Conservation (phyloP, 2,797 vertebrate genomes). For the Trachurus trachurus region DNA sequence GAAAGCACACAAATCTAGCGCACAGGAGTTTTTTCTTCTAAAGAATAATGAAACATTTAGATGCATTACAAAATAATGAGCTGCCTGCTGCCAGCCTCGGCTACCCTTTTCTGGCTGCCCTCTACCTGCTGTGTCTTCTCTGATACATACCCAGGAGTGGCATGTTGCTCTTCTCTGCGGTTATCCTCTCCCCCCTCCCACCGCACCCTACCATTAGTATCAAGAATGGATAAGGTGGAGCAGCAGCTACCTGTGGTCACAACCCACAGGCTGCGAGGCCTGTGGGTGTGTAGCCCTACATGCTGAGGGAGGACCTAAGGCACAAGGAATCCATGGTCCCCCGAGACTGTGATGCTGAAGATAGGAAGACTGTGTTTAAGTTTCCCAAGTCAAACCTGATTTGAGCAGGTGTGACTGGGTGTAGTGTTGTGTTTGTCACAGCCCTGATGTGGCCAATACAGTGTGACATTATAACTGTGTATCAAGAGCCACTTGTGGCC, state of each 20-base stretch:
- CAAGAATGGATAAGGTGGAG: constrained; percentile 2
- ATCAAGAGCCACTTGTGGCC: constrained; percentile 43
- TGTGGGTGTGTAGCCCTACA: neutral
- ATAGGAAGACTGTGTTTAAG: no score
- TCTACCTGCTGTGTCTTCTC: neutral
- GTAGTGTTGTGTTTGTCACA: constrained; percentile 16
- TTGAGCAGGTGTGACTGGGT: neutral
- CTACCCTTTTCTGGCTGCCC: neutral
- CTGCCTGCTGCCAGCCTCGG: neutral
- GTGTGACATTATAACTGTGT: neutral
- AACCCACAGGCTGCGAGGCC: constrained; percentile 6
- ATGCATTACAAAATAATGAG: constrained; percentile 26
- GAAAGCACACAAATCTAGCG: neutral
- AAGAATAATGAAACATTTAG: constrained; percentile 15
- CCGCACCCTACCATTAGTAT: constrained; percentile 29
- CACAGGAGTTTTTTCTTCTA: neutral
- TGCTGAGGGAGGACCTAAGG: constrained; percentile 21
- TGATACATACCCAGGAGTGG: constrained; percentile 12
- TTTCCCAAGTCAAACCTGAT: neutral
- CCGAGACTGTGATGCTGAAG: no score
- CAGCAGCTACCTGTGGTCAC: constrained; percentile 37
- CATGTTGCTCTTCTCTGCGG: constrained; percentile 29
- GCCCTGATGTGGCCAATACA: neutral
- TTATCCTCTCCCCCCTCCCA: neutral
- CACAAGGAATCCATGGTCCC: neutral